phyloP scores from a whole-genome alignment of 2,113 vertebrate species.

The Tragelaphus buxtoni region DNA sequence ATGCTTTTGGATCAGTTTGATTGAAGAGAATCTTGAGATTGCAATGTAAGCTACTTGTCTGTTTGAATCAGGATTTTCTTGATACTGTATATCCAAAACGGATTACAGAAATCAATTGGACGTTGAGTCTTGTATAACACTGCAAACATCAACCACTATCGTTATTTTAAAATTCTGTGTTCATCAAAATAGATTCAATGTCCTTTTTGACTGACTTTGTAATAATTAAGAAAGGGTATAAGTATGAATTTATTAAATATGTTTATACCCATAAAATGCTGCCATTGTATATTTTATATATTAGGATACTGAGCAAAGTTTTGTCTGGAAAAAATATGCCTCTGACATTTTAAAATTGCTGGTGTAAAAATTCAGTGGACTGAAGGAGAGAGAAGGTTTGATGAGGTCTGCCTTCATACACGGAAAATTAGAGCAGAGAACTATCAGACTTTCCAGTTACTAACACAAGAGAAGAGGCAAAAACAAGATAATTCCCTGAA shows the following conservation, averaged over 20 bases:
- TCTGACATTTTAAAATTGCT: not conserved
- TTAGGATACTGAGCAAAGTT: not conserved
- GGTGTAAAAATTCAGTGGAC: not conserved
- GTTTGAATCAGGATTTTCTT: constrained; percentile 35
- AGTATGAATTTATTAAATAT: not conserved
- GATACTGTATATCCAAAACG: constrained; percentile 27
- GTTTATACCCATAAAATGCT: not conserved
- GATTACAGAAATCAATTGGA: constrained; percentile 23
- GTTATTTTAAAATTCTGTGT: not conserved
- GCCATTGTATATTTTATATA: not conserved
- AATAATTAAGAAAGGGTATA: not conserved
- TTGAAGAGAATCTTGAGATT: constrained; percentile 18
- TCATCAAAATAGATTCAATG: not conserved
- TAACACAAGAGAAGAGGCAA: not conserved
- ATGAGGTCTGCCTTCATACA: not conserved
- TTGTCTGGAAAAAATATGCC: not conserved
- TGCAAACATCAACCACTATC: not conserved
- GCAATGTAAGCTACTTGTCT: constrained; percentile 28
- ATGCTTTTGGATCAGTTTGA: constrained; percentile 1
- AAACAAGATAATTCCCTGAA: not conserved
- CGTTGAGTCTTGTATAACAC: not conserved
- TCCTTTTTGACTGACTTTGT: not conserved
- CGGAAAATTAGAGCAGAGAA: not conserved
- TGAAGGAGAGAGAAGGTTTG: not conserved
- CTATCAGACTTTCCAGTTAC: not conserved